Base-by-base conservation (phyloP, 1,140 invertebrate species). In the Caenorhabditis inopinata region DNA sequence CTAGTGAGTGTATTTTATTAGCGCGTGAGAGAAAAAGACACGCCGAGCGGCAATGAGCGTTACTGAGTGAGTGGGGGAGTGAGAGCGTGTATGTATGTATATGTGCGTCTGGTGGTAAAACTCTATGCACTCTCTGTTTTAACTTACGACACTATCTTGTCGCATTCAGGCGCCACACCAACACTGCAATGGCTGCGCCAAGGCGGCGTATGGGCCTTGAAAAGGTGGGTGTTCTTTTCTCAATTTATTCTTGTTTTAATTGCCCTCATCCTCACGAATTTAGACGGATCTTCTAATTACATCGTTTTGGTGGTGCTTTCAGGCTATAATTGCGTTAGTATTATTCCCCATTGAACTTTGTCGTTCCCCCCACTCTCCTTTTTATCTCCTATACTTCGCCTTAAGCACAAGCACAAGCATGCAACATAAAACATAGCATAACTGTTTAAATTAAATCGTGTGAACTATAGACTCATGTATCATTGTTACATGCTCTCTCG, bases 41-140 rank as follows among this genome's bases (percentile, higher is more conserved):
- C 38, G 53, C 53, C 38, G 45, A 49, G 74, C 74, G 74, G 74
- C 74, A 35, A 68, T 47, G 48, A 79, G 32, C 77, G 77, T 47
- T 45, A 79, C 53, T 47, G 77, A 23, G 76, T 38, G 76, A 58
- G 77, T 68, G 77, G 21, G 53, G 45, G 45, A 42, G 77, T 68
- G 45, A 42, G 77, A 46, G 77, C 53, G 77, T 68, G 77, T 79
- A 79, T 62, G 53, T 58, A 68, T 46, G 77, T 68, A 68, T 79
- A 46, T 58, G 53, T 68, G 77, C 53, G 53, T 77, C 48, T 58
- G 76, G 76, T 45, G 53, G 77, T 58, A 79, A 79, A 49, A 68
- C 53, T 79, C 42, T 68, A 53, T 53, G 47, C 77, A 62, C 38
- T 58, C 77, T 51, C 46, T 48, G 53, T 58, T 58, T 68, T 79